Percentiles rank a stretch among this genome's conserved stretches.
These are phyloP conservation scores for Lampris megalopsis DNA, from an alignment of 2,113 vertebrate genomes.

Conservation along the genomic window DNA sequence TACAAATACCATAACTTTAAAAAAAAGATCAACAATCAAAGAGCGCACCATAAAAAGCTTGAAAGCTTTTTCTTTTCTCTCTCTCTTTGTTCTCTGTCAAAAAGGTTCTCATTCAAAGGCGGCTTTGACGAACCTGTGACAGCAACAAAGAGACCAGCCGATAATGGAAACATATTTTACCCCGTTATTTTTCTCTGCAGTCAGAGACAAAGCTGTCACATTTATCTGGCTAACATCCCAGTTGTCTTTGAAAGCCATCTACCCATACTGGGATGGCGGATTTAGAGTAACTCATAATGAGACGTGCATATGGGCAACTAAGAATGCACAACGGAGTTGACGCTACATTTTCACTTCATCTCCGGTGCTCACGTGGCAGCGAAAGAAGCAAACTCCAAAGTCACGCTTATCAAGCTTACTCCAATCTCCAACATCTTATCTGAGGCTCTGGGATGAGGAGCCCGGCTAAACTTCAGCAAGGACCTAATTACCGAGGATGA, in stretches of 20 bases:
- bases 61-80: slow-evolving; percentile 49
- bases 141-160: slow-evolving; percentile 3
- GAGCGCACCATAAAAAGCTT: slow-evolving; percentile 22
- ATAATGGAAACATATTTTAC: slow-evolving; percentile 7
- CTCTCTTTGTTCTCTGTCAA: slow-evolving; percentile 35
- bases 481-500: not conserved
- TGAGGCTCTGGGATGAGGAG: not conserved
- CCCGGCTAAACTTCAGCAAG: slow-evolving; percentile 11
- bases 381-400: not conserved
- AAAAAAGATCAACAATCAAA: slow-evolving; percentile 48
- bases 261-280: not conserved
- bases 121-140: not conserved
- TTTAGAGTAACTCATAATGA: no score
- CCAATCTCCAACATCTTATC: slow-evolving; percentile 2
- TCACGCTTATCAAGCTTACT: slow-evolving; percentile 7
- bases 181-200: not conserved
- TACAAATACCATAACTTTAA: not conserved
- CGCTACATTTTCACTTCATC: no score
- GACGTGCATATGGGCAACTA: no score
- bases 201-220: slow-evolving; percentile 21
- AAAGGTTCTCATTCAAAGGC: slow-evolving; percentile 24
- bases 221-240: slow-evolving; percentile 26
- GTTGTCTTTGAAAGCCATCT: slow-evolving; percentile 45
- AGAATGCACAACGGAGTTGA: no score
- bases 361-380: no score